A percentile compares a stretch with the other conserved stretches of the same genome.
Evolutionary conservation across 2,113 vertebrate species (phyloP).

Genomic region (Petaurus breviceps): DNA sequence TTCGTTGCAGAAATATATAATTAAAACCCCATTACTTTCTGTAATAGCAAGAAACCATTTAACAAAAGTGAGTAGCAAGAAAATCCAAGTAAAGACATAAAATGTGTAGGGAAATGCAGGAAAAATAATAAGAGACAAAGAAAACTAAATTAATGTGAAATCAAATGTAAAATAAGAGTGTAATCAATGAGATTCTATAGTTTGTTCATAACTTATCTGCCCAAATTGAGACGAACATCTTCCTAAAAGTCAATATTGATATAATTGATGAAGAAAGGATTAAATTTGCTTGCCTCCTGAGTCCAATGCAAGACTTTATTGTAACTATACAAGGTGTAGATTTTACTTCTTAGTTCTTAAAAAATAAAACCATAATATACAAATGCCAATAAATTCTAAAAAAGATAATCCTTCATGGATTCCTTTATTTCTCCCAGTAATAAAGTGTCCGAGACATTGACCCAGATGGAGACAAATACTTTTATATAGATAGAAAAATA

Average conservation of each 20-base stretch:
- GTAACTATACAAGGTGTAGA: slow-evolving; percentile 50
- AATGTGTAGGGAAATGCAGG: slow-evolving; percentile 27
- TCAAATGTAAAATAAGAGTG: slow-evolving; percentile 62
- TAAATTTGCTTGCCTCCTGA: slow-evolving; percentile 58
- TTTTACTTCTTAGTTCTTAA: slow-evolving; percentile 57
- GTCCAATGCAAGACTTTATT: slow-evolving; percentile 54
- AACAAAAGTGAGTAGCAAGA: slow-evolving; percentile 16
- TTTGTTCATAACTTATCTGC: slow-evolving; percentile 50
- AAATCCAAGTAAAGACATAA: slow-evolving; percentile 37
- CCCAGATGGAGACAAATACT: background rate
- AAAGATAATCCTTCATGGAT: slow-evolving; percentile 21
- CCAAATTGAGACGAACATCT: slow-evolving; percentile 58
- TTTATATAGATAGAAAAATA: background rate
- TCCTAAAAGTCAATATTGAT: slow-evolving; percentile 69
- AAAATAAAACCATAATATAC: slow-evolving; percentile 58
- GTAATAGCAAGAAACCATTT: slow-evolving; percentile 36
- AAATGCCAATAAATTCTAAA: too few species aligned
- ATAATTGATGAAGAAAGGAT: slow-evolving; percentile 61
- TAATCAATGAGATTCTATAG: slow-evolving; percentile 31
- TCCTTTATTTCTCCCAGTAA: slow-evolving; percentile 51
- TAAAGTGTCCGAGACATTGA: slow-evolving; percentile 28
- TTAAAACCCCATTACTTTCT: slow-evolving; percentile 26
- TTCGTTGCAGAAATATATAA: slow-evolving; percentile 21
- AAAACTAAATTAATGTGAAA: slow-evolving; percentile 58
- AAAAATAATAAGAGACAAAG: background rate